Evolutionary conservation across 2,888 invertebrate species (phyloP).

Genomic region (Dendrolimus houi): DNA sequence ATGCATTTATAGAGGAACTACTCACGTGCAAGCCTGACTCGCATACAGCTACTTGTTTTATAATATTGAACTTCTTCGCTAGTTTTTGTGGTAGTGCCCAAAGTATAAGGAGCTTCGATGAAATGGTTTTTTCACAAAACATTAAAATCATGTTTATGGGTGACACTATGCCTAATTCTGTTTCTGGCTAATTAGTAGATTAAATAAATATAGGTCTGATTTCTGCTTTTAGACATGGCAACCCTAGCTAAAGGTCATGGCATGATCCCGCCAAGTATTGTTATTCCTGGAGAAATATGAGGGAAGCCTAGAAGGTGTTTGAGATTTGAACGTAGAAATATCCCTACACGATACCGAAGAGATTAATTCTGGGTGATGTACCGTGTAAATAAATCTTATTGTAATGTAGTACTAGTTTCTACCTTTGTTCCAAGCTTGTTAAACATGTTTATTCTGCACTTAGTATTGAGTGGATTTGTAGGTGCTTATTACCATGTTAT

Average conservation of each 20-base stretch:
- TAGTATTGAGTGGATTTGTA: background rate
- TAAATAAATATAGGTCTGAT: background rate
- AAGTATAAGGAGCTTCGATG: no score
- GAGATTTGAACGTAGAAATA: slow-evolving; percentile 67
- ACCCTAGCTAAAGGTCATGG: slow-evolving; percentile 56
- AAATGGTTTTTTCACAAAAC: no score
- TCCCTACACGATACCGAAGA: slow-evolving; percentile 52
- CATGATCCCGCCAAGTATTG: slow-evolving; percentile 53
- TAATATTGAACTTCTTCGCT: no score
- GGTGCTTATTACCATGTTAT: no score
- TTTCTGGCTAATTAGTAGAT: no score
- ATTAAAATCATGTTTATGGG: no score
- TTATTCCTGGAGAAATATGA: slow-evolving; percentile 67
- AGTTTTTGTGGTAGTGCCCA: no score
- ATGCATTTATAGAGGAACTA: no score
- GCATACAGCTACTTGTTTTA: no score
- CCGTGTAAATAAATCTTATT: slow-evolving; percentile 54
- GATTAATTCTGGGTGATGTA: slow-evolving; percentile 65
- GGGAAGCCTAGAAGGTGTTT: slow-evolving; percentile 56
- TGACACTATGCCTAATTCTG: no score
- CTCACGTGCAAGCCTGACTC: no score
- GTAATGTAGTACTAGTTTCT: slow-evolving; percentile 59
- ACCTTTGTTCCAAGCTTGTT: slow-evolving; percentile 28
- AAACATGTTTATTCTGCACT: background rate
- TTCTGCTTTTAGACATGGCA: slow-evolving; percentile 6